Evolutionary conservation across 2,888 invertebrate genomes (phyloP).

Genomic region (Microctonus brassicae): DNA sequence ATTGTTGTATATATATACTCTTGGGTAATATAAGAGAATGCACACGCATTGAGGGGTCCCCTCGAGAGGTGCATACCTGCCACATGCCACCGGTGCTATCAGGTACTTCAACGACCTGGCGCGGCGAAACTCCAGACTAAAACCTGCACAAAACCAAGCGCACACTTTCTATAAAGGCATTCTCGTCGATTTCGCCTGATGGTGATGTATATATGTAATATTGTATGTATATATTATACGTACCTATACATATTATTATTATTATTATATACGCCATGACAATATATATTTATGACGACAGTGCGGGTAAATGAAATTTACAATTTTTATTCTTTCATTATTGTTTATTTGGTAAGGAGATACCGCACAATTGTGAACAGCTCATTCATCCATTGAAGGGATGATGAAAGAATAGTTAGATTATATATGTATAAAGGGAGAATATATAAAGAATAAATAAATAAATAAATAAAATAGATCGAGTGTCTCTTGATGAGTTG

Average conservation of each 20-base stretch:
- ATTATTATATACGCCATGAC: not conserved
- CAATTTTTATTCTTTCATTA: not conserved
- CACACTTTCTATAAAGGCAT: constrained; percentile 66
- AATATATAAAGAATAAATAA: not conserved
- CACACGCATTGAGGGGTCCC: constrained; percentile 27
- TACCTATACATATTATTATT: constrained; percentile 1
- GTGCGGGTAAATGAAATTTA: constrained; percentile 24
- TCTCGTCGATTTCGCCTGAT: constrained; percentile 54
- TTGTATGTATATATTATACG: not conserved
- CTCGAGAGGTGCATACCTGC: constrained; percentile 33
- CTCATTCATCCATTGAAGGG: not conserved
- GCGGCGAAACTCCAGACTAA: constrained; percentile 31
- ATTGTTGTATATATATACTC: constrained; percentile 15
- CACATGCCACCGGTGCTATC: constrained; percentile 52
- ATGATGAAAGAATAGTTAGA: not conserved
- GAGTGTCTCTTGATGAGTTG: not conserved
- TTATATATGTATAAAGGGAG: too few relatives aligned
- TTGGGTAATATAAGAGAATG: constrained; percentile 31
- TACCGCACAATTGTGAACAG: not conserved
- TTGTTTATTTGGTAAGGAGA: not conserved
- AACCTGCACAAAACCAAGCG: constrained; percentile 48
- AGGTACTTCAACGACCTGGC: constrained; percentile 57
- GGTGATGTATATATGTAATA: not conserved
- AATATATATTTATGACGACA: not conserved
- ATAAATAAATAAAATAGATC: not conserved